Base-by-base conservation (phyloP, 2,888 invertebrate genomes). In the Erebia ligea region DNA sequence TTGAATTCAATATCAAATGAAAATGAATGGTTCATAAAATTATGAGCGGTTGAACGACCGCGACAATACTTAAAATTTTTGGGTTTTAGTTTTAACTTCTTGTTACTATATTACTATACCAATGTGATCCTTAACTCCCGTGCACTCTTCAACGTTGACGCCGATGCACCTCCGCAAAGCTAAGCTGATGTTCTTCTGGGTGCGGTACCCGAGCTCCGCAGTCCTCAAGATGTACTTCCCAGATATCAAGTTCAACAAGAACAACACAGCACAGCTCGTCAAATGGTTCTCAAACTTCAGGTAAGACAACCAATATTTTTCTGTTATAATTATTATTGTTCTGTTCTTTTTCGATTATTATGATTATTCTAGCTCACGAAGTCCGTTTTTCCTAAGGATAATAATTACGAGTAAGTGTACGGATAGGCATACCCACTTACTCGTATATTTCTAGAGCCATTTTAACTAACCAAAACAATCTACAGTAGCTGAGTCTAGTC, bases 281-380 rank as follows among this genome's bases (percentile, higher is more conserved):
- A 99, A 99, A 94, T 99, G 99, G 99, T 99, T 99, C 96, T 99
- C 99, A 87, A 99, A 99, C 93, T 99, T 99, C 95, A 96, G 99
- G 99, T 99, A 90, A 96, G 97, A 95, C 52, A 54, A 72, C 25
- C 11, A 19, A 2, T 19, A 8, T 48, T 13, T 48, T 45, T 42
- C 17, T 42, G 17, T 34, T 15, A 57, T 5, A 5, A 1, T 2
- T 34, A 34, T 6, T 0, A 34, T 34, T 34, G 34, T 34, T 34
- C 5, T 6, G 34, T 34, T 34, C 5, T 34, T 34, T 34, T 34
- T 34, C 34, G 34, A 6, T 34, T 6, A 34, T 34, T 34, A 34
- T 34, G 34, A 34, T 34, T 34, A 34, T 34, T 34, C 6, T 34
- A 34, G 34, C 34, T 34, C 34, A 34, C 34, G 6, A 34, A 34